A percentile compares a stretch with the other conserved stretches of the same genome.
phyloP scores from a whole-genome alignment of 2,113 vertebrate genomes.

The Neogale vison region DNA sequence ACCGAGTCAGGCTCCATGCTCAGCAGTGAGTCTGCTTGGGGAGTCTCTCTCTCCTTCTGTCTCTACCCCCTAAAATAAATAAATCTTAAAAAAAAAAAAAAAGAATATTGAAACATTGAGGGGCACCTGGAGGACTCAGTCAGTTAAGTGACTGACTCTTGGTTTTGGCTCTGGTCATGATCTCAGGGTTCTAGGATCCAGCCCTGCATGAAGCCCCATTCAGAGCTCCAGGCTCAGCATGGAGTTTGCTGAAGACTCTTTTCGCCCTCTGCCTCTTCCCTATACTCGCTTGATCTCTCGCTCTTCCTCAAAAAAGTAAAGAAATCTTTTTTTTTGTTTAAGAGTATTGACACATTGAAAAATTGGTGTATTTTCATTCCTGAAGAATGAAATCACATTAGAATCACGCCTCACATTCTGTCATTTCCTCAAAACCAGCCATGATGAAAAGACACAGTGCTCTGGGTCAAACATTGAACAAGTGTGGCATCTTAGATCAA shows the following conservation, averaged over 20 bases:
- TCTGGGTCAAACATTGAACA: neutral
- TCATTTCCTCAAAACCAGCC: neutral
- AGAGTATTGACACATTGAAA: neutral
- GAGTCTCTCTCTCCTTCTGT: neutral
- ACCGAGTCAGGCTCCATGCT: neutral
- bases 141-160: neutral
- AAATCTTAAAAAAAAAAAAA: neutral
- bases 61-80: neutral
- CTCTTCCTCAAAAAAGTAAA: neutral
- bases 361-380: neutral
- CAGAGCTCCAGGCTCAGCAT: neutral
- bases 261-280: neutral
- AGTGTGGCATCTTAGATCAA: neutral
- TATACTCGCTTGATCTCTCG: neutral
- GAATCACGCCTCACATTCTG: neutral
- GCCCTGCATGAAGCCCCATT: neutral
- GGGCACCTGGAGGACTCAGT: neutral
- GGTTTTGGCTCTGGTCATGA: neutral
- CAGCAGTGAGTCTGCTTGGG: neutral
- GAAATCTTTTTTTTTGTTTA: neutral
- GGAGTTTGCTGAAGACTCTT: neutral
- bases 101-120: neutral
- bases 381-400: neutral
- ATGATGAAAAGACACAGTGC: neutral
- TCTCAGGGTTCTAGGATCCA: neutral